Conservation (phyloP, 2,797 vertebrate species). For the Schizopygopsis pylzovi region DNA sequence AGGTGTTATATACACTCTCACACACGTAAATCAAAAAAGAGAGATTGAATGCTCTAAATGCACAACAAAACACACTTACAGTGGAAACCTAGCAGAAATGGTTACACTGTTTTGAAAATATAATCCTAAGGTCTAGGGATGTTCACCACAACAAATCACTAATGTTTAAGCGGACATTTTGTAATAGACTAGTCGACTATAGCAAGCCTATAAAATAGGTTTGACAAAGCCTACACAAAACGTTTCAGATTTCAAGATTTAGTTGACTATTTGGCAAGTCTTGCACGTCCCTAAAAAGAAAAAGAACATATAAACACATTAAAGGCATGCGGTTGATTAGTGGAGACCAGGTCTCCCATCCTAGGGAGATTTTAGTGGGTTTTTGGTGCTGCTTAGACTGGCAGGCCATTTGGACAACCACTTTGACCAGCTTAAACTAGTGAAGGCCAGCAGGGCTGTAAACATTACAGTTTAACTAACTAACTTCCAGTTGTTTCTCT, state of each 20-base stretch:
- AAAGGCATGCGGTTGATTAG: background rate
- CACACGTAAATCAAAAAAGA: background rate
- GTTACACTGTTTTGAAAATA: background rate
- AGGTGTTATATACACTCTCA: slow-evolving; percentile 77
- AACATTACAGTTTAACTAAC: slow-evolving; percentile 15
- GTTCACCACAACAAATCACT: background rate
- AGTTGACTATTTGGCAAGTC: no score
- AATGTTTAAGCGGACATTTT: background rate
- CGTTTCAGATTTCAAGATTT: no score
- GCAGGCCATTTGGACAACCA: background rate
- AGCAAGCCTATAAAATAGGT: no score
- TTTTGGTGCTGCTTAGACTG: background rate
- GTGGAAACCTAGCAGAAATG: background rate
- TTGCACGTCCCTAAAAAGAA: background rate
- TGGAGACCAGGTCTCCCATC: no score
- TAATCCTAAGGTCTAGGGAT: background rate
- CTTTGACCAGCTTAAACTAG: background rate
- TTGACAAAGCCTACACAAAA: no score
- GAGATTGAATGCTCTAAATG: background rate
- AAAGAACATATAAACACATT: background rate
- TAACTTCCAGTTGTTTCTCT: slow-evolving; percentile 3
- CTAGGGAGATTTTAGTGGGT: background rate
- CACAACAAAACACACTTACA: background rate
- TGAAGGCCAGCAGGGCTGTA: background rate
- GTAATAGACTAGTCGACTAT: no score